phyloP scores from a whole-genome alignment of 2,888 invertebrate genomes.

The Drosophila pseudotakahashii region DNA sequence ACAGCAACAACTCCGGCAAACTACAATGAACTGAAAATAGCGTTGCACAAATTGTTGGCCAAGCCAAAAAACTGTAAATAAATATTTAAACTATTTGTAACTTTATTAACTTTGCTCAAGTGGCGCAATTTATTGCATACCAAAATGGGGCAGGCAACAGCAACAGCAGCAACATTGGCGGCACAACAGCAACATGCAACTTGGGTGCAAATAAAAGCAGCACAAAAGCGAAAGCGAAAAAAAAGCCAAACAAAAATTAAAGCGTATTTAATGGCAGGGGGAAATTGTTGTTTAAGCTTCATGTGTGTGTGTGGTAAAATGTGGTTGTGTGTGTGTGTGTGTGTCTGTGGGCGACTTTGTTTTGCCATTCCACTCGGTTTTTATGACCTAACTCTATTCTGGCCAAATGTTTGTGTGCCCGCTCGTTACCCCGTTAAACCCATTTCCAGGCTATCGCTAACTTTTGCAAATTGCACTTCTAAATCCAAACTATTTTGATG shows the following conservation, averaged over 20 bases:
- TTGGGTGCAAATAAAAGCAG: constrained; percentile 23
- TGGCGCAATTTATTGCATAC: constrained; percentile 77
- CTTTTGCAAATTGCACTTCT: neutral
- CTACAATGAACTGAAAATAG: constrained; percentile 39
- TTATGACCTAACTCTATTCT: constrained; percentile 37
- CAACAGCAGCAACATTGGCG: constrained; percentile 9
- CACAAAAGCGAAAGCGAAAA: constrained; percentile 16
- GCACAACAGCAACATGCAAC: constrained; percentile 24
- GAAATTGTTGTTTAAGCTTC: constrained; percentile 45
- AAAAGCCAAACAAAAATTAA: constrained; percentile 36
- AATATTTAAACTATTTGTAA: constrained; percentile 80
- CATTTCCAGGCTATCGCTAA: neutral
- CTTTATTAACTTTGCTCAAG: constrained; percentile 79
- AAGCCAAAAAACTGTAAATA: constrained; percentile 75
- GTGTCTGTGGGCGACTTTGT: neutral
- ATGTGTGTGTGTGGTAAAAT: constrained; percentile 8
- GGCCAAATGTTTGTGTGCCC: neutral
- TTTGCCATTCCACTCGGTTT: constrained; percentile 33
- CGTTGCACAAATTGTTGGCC: constrained; percentile 62
- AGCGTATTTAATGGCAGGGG: constrained; percentile 50
- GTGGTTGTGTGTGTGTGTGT: neutral
- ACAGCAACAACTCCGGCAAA: constrained; percentile 20
- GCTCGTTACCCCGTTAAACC: constrained; percentile 26
- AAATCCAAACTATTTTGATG: neutral
- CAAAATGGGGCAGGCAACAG: constrained; percentile 36